Conservation (phyloP, 2,888 invertebrate species). For the Sturmia bella region DNA sequence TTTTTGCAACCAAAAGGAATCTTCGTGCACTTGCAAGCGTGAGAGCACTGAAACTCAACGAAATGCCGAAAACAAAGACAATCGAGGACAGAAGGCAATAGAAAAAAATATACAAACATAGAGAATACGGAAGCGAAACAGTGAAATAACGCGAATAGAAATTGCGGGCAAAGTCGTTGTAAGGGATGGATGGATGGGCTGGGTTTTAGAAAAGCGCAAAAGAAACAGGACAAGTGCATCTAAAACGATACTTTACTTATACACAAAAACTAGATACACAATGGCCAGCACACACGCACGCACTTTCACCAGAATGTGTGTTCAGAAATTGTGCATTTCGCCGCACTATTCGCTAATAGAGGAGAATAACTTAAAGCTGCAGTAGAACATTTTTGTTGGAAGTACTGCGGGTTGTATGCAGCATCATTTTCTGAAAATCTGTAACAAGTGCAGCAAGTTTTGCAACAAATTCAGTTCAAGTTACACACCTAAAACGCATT, state of each 20-base stretch:
- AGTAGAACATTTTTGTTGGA: neutral
- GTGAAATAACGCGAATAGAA: conserved; percentile 15
- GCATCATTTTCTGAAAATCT: conserved; percentile 15
- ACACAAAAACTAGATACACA: conserved; percentile 30
- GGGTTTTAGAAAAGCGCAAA: conserved; percentile 61
- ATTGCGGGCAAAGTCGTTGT: conserved; percentile 17
- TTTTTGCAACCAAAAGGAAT: conserved; percentile 38
- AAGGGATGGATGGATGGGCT: conserved; percentile 22
- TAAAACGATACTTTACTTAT: conserved; percentile 67
- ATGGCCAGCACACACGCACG: neutral
- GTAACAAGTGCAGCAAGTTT: conserved; percentile 25
- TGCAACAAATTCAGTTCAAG: conserved; percentile 33
- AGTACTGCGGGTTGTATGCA: conserved; percentile 3
- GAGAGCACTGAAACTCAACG: conserved; percentile 33
- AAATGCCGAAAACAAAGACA: conserved; percentile 29
- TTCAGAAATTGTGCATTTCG: conserved; percentile 1
- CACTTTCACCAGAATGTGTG: conserved; percentile 8
- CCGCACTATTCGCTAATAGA: neutral
- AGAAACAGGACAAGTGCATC: conserved; percentile 64
- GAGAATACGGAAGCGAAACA: conserved; percentile 9
- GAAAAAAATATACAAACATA: neutral
- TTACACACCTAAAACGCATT: conserved; percentile 23
- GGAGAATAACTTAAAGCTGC: conserved; percentile 2
- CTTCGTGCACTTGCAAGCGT: conserved; percentile 28
- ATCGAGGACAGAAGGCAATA: conserved; percentile 30